A percentile compares a stretch with the other conserved stretches of the same genome.
These are phyloP conservation scores for Amblyteles armatorius DNA, from an alignment of 2,888 invertebrate species.

Conservation along the genomic window DNA sequence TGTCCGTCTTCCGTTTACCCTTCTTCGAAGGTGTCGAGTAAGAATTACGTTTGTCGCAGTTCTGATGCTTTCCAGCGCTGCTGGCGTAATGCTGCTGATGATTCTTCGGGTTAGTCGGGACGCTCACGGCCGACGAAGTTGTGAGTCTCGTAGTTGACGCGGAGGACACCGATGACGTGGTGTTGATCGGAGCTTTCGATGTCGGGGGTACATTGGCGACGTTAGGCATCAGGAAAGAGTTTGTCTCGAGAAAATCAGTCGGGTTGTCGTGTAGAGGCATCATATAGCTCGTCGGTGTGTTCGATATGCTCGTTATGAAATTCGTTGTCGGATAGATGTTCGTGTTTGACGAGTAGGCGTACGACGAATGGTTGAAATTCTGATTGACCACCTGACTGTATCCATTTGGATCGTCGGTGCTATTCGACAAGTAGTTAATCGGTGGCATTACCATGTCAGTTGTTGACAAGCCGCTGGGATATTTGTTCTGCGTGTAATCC, in stretches of 20 bases:
- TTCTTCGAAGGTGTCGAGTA: constrained; percentile 79
- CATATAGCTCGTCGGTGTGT: constrained; percentile 82
- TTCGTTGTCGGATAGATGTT: constrained; percentile 83
- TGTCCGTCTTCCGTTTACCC: constrained; percentile 79
- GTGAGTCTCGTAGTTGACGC: constrained; percentile 68
- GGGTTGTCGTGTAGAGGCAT: constrained; percentile 82
- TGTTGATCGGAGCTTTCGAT: constrained; percentile 72
- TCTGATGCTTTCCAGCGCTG: constrained; percentile 78
- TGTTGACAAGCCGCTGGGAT: constrained; percentile 75
- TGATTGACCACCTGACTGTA: constrained; percentile 83
- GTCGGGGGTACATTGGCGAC: constrained; percentile 72
- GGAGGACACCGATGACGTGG: constrained; percentile 65
- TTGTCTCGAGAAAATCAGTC: constrained; percentile 80
- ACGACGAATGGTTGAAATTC: constrained; percentile 81
- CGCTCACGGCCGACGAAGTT: constrained; percentile 66
- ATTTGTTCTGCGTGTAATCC: constrained; percentile 82
- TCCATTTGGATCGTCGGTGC: constrained; percentile 78
- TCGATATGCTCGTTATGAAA: constrained; percentile 82
- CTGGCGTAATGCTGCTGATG: constrained; percentile 75
- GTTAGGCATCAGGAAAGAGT: constrained; percentile 80
- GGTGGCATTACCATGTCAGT: constrained; percentile 79
- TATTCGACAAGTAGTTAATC: constrained; percentile 82
- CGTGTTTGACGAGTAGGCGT: constrained; percentile 81
- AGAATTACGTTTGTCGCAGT: constrained; percentile 80
- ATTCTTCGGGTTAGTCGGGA: constrained; percentile 71